These are phyloP conservation scores for Drosophila subpulchrella DNA, from an alignment of 1,140 invertebrate species.

Conservation along the genomic window DNA sequence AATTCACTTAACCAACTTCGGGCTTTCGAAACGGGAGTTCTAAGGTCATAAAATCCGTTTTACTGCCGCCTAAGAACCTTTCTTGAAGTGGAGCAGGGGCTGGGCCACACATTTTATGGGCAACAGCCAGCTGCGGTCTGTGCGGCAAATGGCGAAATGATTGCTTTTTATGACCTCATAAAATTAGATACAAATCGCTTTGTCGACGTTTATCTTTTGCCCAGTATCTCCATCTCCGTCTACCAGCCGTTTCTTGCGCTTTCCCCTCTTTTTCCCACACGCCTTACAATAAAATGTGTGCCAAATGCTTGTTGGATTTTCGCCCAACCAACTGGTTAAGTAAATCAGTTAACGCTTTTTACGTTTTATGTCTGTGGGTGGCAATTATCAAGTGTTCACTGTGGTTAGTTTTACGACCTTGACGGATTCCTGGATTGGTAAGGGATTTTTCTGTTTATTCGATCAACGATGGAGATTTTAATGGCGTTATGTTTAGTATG, in stretches of 20 bases:
- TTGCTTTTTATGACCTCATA: conserved; percentile 84
- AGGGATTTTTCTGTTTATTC: conserved; percentile 28
- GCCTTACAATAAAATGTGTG: conserved; percentile 51
- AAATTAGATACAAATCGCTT: conserved; percentile 84
- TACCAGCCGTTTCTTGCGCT: not conserved
- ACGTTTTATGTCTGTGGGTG: conserved; percentile 34
- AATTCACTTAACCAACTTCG: conserved; percentile 69
- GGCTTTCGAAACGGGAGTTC: conserved; percentile 9
- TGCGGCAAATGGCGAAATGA: conserved; percentile 79
- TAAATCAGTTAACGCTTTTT: conserved; percentile 79
- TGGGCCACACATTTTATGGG: conserved; percentile 64
- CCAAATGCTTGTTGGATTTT: conserved; percentile 46
- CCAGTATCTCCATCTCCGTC: conserved; percentile 29
- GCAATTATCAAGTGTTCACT: conserved; percentile 55
- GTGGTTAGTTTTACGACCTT: conserved; percentile 46
- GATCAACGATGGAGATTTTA: conserved; percentile 13
- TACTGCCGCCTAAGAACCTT: conserved; percentile 72
- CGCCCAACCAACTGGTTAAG: conserved; percentile 61
- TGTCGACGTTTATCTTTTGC: conserved; percentile 71
- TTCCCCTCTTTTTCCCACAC: conserved; percentile 17
- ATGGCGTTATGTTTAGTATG: conserved; percentile 3
- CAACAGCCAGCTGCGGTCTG: conserved; percentile 71
- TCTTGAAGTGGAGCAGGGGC: conserved; percentile 29
- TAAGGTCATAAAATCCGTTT: conserved; percentile 73
- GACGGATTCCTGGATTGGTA: conserved; percentile 14